Evolutionary conservation across 2,888 invertebrate genomes (phyloP).

Genomic region (Gibbula magus): DNA sequence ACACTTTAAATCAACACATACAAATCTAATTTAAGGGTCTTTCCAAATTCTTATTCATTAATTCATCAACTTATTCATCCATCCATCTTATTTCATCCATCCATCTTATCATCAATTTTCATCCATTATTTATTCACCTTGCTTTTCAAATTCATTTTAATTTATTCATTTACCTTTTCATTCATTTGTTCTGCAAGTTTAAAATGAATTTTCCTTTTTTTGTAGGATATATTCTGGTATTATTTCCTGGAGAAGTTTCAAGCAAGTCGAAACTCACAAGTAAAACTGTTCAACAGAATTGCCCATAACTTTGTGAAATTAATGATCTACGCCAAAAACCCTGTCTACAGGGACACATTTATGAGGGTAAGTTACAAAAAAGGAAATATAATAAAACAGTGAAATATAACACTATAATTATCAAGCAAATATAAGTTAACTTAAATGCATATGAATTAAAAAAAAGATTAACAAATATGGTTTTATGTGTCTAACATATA

Average conservation of each 20-base stretch:
- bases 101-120: too few species aligned
- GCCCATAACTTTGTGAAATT: conserved; percentile 73
- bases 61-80: too few species aligned
- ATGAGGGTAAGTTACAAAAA: conserved; percentile 57
- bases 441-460: neutral
- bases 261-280: conserved; percentile 58
- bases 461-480: too few species aligned
- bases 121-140: neutral
- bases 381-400: too few species aligned
- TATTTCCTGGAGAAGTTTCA: conserved; percentile 71
- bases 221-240: conserved; percentile 74
- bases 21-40: too few species aligned
- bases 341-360: conserved; percentile 67
- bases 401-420: too few species aligned
- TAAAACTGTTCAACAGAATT: conserved; percentile 70
- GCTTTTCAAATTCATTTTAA: too few species aligned
- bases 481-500: too few species aligned
- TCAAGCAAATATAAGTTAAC: too few species aligned
- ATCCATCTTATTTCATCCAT: too few species aligned
- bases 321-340: conserved; percentile 61
- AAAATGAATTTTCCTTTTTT: neutral
- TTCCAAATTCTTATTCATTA: too few species aligned
- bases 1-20: too few species aligned
- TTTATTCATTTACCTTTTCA: neutral
- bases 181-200: neutral